phyloP scores from a whole-genome alignment of 2,888 invertebrate genomes.

The Pyrochroa serraticornis region DNA sequence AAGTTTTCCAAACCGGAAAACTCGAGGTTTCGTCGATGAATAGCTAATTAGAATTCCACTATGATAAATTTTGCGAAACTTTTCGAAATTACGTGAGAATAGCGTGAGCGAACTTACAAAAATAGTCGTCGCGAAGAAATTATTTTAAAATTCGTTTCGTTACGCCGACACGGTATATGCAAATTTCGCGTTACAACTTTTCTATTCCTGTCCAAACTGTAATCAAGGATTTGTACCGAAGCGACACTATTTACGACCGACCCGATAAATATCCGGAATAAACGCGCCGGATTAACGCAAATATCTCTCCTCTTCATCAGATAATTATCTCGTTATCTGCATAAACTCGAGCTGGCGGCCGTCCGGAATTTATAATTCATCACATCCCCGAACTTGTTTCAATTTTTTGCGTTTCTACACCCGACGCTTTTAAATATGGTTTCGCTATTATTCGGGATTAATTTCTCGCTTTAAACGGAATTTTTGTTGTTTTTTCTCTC shows the following conservation, averaged over 20 bases:
- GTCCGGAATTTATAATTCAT: constrained; percentile 6
- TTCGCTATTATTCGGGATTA: neutral
- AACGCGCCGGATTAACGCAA: neutral
- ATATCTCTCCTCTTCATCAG: constrained; percentile 3
- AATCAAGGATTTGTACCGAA: too few relatives aligned
- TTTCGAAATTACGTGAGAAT: constrained; percentile 4
- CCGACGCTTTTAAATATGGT: neutral
- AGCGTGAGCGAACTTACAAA: constrained; percentile 2
- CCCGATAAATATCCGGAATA: neutral
- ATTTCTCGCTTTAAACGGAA: neutral
- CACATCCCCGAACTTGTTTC: neutral
- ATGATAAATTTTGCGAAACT: neutral
- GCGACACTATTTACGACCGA: too few relatives aligned
- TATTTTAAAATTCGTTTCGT: too few relatives aligned
- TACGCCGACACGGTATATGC: too few relatives aligned
- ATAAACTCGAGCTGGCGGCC: neutral
- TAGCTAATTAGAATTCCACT: constrained; percentile 12
- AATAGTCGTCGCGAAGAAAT: too few relatives aligned
- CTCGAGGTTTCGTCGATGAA: constrained; percentile 16
- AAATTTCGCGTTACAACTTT: neutral
- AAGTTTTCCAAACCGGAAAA: constrained; percentile 21
- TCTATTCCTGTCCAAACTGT: neutral
- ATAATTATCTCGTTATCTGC: constrained; percentile 1
- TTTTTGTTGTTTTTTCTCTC: neutral
- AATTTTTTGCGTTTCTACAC: neutral